Evolutionary conservation across 2,888 invertebrate genomes (phyloP).

Genomic region (Drosophila fulvimacula): DNA sequence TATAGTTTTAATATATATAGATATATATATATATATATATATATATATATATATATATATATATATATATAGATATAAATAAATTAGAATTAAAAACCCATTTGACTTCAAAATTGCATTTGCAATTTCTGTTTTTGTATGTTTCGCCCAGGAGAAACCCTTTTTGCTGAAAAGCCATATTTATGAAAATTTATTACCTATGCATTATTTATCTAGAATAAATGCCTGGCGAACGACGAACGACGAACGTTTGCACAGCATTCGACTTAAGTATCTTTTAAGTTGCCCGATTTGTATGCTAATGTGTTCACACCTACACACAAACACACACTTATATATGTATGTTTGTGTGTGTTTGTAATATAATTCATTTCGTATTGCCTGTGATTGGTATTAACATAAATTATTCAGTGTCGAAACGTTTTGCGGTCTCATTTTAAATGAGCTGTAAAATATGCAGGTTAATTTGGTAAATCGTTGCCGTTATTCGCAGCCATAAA

Average conservation of each 20-base stretch:
- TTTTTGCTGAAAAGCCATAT: slow-evolving; percentile 21
- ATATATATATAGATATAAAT: not conserved
- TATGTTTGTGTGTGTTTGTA: slow-evolving; percentile 13
- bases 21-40: no score
- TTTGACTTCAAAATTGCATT: not conserved
- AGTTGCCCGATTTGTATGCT: slow-evolving; percentile 55
- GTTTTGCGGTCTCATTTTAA: slow-evolving; percentile 60
- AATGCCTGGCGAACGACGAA: slow-evolving; percentile 16
- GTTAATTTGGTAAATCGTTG: slow-evolving; percentile 54
- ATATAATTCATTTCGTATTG: slow-evolving; percentile 55
- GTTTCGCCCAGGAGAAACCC: slow-evolving; percentile 1
- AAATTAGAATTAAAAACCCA: slow-evolving; percentile 3
- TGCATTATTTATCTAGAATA: slow-evolving; percentile 49
- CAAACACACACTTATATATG: not conserved
- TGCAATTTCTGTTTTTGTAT: not conserved
- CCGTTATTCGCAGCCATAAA: slow-evolving; percentile 57
- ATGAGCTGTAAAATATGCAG: slow-evolving; percentile 63
- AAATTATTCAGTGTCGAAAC: slow-evolving; percentile 66
- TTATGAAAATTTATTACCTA: slow-evolving; percentile 52
- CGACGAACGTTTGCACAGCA: not conserved
- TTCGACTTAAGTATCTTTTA: slow-evolving; percentile 58
- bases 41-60: no score
- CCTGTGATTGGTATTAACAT: slow-evolving; percentile 66
- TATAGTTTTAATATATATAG: no score
- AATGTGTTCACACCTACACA: slow-evolving; percentile 36